Conservation (phyloP, 2,888 invertebrate species). For the Agonopterix arenella region DNA sequence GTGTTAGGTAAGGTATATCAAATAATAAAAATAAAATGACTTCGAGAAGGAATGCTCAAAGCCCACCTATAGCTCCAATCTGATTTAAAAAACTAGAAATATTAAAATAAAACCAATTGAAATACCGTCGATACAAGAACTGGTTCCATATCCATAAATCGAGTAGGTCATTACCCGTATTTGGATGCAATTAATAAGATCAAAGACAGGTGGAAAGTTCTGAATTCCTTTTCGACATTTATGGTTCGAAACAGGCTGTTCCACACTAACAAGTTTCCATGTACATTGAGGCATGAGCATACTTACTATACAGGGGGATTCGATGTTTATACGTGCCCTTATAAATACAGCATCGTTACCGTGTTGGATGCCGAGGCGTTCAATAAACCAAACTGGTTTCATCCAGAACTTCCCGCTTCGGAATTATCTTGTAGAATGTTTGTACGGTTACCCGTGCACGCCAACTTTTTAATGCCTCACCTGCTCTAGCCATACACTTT, state of each 20-base stretch:
- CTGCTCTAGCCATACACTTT: not conserved
- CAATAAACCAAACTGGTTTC: slow-evolving; percentile 62
- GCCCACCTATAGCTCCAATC: not conserved
- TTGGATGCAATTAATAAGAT: slow-evolving; percentile 42
- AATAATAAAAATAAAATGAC: too few species aligned
- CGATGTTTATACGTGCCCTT: slow-evolving; percentile 40
- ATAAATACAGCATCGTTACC: slow-evolving; percentile 51
- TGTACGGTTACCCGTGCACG: slow-evolving; percentile 51
- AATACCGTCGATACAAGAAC: slow-evolving; percentile 28
- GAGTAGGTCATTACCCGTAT: slow-evolving; percentile 23
- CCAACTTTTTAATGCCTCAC: slow-evolving; percentile 5
- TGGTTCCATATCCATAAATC: slow-evolving; percentile 34
- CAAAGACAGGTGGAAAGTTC: slow-evolving; percentile 50
- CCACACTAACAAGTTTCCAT: slow-evolving; percentile 37
- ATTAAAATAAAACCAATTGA: slow-evolving; percentile 35
- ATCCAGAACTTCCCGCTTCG: slow-evolving; percentile 58
- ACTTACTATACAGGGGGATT: slow-evolving; percentile 3
- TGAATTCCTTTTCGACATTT: slow-evolving; percentile 32
- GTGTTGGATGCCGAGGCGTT: slow-evolving; percentile 54
- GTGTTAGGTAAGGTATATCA: too few species aligned
- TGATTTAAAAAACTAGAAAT: not conserved
- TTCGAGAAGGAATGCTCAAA: not conserved
- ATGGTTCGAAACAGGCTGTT: slow-evolving; percentile 29
- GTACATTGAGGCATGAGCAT: slow-evolving; percentile 15
- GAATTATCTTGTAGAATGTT: slow-evolving; percentile 61